phyloP scores from a whole-genome alignment of 2,888 invertebrate species.

The Thalpophila matura region DNA sequence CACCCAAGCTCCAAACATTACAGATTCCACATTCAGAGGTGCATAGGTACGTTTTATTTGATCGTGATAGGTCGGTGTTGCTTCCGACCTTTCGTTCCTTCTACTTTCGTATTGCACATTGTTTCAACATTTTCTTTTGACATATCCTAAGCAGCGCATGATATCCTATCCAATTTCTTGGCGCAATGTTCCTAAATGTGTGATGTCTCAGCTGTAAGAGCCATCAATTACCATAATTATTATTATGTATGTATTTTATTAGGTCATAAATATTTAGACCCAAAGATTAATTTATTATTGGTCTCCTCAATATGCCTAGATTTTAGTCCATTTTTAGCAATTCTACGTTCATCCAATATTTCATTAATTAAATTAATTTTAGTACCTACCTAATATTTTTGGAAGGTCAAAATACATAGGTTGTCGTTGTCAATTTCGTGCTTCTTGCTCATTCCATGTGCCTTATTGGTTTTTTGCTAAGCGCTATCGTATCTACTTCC shows the following conservation, averaged over 20 bases:
- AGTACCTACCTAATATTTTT: not conserved
- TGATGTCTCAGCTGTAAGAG: no score
- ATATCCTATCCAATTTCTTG: not conserved
- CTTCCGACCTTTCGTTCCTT: constrained; percentile 57
- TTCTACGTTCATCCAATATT: not conserved
- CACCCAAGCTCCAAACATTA: constrained; percentile 31
- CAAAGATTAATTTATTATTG: no score
- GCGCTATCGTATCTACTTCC: not conserved
- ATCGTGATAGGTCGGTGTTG: constrained; percentile 58
- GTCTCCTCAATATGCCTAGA: no score
- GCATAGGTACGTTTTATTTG: constrained; percentile 35
- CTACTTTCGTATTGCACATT: constrained; percentile 55
- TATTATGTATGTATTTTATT: no score
- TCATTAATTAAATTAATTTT: not conserved
- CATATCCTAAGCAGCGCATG: constrained; percentile 8
- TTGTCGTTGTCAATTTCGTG: constrained; percentile 4
- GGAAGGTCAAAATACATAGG: constrained; percentile 7
- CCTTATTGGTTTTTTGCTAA: constrained; percentile 1
- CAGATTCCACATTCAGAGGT: constrained; percentile 38
- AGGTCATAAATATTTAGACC: no score
- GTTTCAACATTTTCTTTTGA: constrained; percentile 49
- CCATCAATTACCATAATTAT: not conserved
- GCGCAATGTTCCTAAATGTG: not conserved
- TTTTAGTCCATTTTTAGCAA: not conserved
- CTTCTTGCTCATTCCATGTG: constrained; percentile 6